These are phyloP conservation scores for Pseudomyrmex sp. DNA, from an alignment of 1,140 invertebrate genomes.

Conservation along the genomic window DNA sequence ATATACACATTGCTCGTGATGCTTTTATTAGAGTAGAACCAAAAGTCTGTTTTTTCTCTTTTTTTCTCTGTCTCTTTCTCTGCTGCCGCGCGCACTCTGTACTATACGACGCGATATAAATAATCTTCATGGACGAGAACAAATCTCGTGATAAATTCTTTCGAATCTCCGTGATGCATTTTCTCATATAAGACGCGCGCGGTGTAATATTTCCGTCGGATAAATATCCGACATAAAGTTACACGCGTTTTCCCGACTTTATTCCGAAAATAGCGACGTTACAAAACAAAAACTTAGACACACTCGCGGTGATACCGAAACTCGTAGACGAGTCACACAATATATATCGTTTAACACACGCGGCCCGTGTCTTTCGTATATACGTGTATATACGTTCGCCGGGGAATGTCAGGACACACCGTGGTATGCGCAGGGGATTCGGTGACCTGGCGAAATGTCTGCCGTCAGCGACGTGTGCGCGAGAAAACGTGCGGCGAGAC, in stretches of 20 bases:
- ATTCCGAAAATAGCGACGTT: constrained; percentile 21
- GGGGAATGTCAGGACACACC: constrained; percentile 56
- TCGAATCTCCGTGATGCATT: neutral
- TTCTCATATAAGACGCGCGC: neutral
- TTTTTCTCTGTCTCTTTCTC: no score
- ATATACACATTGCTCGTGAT: no score
- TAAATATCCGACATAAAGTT: neutral
- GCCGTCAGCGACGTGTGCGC: constrained; percentile 57
- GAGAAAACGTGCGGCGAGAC: constrained; percentile 60
- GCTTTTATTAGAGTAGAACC: no score
- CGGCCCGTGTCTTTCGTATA: neutral
- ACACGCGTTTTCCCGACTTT: neutral
- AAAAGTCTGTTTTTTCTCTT: no score
- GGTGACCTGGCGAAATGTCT: constrained; percentile 69
- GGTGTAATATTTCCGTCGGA: constrained; percentile 27
- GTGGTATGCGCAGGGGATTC: constrained; percentile 47
- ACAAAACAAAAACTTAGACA: constrained; percentile 19
- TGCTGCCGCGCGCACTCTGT: no score
- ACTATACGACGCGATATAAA: no score
- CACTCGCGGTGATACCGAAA: neutral
- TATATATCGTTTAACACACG: constrained; percentile 52
- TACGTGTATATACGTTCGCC: constrained; percentile 25
- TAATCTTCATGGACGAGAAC: neutral
- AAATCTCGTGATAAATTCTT: neutral
- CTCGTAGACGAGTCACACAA: constrained; percentile 43